Base-by-base conservation (phyloP, 2,888 invertebrate species). In the Amiota mariae region DNA sequence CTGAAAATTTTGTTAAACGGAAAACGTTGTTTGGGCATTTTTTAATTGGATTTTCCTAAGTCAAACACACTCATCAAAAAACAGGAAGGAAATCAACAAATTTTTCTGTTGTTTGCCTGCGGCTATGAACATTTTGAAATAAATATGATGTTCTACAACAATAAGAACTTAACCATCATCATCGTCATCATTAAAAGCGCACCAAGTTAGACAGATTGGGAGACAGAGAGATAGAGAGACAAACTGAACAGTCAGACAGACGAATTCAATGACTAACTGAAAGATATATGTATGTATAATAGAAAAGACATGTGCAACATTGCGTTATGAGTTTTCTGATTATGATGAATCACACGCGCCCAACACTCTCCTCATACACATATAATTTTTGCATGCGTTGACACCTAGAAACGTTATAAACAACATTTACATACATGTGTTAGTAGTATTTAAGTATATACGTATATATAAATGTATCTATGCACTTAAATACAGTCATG, bases 31-130 rank as follows among this genome's bases (percentile, higher is more conserved):
- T 51, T 77, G 75, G 76, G 80, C 66, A 78, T 86, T 76, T 85
- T 36, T 87, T 85, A 85, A 85, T 85, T 85, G 85, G 85, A 85
- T 85, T 85, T 87, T 75, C 72, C 77, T 77, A 78, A 73, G 73
- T 36, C 67, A 61, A 70, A 63, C 47, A 73, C 66, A 56, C 56
- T 47, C 15, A 63, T 36, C 36, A 36, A 36, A 36, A 36, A 36
- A 13, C 15, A 63, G 70, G 47, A 48, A 56, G 59, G 51, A 36
- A 51, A 13, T 48, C n/a, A 46, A 36, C 2, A 36, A 36, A 36
- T 4, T 36, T 36, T 36, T 36, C 36, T 36, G 36, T 36, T 36
- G 36, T 77, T 74, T 77, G 77, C 78, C 73, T 46, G 72, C 73
- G 77, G 80, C 75, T n/a, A 71, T 72, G 76, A 73, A 73, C 66